Evolutionary conservation across 2,888 invertebrate species (phyloP), one percentile per base, ranked within the genome.

Genomic region (Dicycla oo): DNA sequence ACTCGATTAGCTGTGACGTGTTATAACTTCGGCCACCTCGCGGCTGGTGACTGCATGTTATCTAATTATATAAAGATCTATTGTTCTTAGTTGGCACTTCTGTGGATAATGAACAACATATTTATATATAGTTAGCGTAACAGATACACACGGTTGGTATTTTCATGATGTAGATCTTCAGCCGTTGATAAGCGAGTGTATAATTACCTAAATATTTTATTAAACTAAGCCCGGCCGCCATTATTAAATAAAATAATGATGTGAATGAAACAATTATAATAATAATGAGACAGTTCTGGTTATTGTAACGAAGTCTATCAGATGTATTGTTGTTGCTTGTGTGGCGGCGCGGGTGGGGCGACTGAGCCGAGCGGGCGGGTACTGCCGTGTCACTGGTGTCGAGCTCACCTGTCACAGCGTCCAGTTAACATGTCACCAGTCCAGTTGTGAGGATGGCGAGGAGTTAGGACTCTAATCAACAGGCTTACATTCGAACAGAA

Each of bases 191-290:
- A 75, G 61, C 67, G 18, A 38, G 26, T 43, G 3, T 53, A 47
- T 81, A 65, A 77, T 80, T 76, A 81, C 43, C 51, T 34, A 81
- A 75, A 72, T 72, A 26, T 72, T 72, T 20, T 47, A 58, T 62
- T 65, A 51, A 71, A 80, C 68, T 54, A 72, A 58, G 57, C 62
- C 34, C 38, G 47, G 64, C 30, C 13, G 53, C 54, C 62, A 76
- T 68, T 53, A 68, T 57, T 47, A 30, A 57, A 71, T 68, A 45
- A 43, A 67, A 75, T 81, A 54, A 76, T 68, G 18, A 61, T 54
- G 38, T 53, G 66, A 30, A 53, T 70, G 34, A 47, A 58, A 75
- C 47, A 57, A 75, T 73, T 70, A 77, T 60, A 43, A 65, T 57
- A 18, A 66, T 54, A 47, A 23, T 54, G 15, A 53, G 15, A 49